Percentiles rank a stretch among this genome's conserved stretches.
Conservation (phyloP, 2,113 vertebrate species). For the Marmota flaviventris region DNA sequence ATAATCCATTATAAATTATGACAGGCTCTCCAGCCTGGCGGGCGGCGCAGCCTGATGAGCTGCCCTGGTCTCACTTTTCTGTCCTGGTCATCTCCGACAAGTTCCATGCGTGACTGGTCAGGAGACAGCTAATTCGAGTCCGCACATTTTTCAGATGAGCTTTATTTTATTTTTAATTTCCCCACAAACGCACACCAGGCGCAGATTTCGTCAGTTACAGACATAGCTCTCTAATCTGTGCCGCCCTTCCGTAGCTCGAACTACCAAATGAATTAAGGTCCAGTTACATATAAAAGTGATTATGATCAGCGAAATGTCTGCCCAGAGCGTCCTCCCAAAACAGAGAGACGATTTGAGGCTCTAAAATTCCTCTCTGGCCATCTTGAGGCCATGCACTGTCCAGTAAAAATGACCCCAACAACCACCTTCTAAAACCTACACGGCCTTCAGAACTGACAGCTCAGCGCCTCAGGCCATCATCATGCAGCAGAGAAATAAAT, state of each 20-base stretch:
- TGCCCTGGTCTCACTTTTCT: slow-evolving; percentile 83
- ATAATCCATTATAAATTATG: slow-evolving; percentile 83
- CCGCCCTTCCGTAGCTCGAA: slow-evolving; percentile 80
- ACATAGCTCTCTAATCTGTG: slow-evolving; percentile 82
- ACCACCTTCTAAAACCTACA: background rate
- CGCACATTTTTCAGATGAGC: slow-evolving; percentile 85
- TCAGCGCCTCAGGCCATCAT: background rate
- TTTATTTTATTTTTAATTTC: slow-evolving; percentile 87
- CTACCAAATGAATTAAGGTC: slow-evolving; percentile 80
- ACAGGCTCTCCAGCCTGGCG: slow-evolving; percentile 80
- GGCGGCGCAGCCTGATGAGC: slow-evolving; percentile 16
- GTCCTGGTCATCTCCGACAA: slow-evolving; percentile 82
- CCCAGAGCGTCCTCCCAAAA: slow-evolving; percentile 26
- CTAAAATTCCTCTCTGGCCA: background rate
- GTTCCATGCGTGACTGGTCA: slow-evolving; percentile 82
- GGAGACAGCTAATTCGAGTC: slow-evolving; percentile 83
- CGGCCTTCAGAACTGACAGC: background rate
- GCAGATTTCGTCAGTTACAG: slow-evolving; percentile 77
- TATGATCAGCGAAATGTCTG: slow-evolving; percentile 77
- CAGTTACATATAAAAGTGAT: slow-evolving; percentile 83
- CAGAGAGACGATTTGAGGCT: slow-evolving; percentile 1
- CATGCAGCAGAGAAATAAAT: background rate
- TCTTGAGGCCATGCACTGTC: background rate
- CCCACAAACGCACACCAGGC: slow-evolving; percentile 78
- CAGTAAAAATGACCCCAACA: background rate